Evolutionary conservation across 2,888 invertebrate species (phyloP), one percentile per base, ranked within the genome.

Genomic region (Rhorus exstirpatorius): DNA sequence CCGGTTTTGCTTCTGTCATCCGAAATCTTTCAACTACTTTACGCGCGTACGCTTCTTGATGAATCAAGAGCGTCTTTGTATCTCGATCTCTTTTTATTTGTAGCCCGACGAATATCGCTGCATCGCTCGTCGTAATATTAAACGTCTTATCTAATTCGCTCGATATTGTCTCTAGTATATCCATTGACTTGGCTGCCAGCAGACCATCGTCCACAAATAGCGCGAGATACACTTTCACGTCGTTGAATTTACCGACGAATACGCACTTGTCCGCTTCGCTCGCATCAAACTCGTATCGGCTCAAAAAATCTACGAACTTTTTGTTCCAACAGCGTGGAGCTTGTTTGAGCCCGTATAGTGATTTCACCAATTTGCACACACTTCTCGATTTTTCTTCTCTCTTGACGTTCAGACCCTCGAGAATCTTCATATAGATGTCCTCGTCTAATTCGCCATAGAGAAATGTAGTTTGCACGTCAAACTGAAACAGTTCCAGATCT

Each of bases 391-490:
- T n/a, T n/a, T n/a, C n/a, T n/a, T n/a, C 21, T 21, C 84, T 63
- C 21, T 46, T 14, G 67, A 75, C 60, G 31, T 70, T 55, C 14
- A 81, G 55, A 6, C 80, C 78, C 19, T 83, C 75, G 1, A 80
- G 82, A 12, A 78, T 44, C 1, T 65, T n/a, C 81, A 83, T 82
- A 31, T 19, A 85, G 35, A 85, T 14, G 86, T 84, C n/a, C n/a
- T n/a, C n/a, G n/a, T n/a, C n/a, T n/a, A n/a, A n/a, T n/a, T n/a
- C n/a, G n/a, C n/a, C n/a, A 26, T 87, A 83, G n/a, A 86, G 49
- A 21, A 87, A 87, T 0, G 84, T 86, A 3, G 85, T 85, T 17
- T 80, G 77, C 0, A 87, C 79, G 21, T 85, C 86, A 58, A 85
- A 86, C 31, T 83, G 81, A 0, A 19, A 14, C 10, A 85, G 7